Conservation (phyloP, 2,113 vertebrate species). For the Bubalus kerabau region DNA sequence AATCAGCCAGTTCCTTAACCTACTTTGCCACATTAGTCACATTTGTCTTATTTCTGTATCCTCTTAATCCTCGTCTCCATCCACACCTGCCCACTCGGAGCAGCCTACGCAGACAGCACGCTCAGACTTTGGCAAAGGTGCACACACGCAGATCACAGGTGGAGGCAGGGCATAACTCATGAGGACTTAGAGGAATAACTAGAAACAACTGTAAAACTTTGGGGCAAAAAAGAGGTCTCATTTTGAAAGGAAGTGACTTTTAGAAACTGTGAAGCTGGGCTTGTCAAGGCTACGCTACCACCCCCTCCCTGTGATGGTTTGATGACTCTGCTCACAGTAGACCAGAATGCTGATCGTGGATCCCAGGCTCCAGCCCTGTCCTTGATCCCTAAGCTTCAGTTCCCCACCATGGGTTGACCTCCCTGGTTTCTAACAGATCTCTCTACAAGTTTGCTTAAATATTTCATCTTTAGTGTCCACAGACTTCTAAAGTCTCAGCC, state of each 20-base stretch:
- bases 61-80: neutral
- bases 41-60: neutral
- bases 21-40: neutral
- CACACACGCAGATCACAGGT: neutral
- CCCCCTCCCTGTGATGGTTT: neutral
- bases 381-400: neutral
- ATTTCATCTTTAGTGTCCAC: neutral
- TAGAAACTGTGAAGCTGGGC: neutral
- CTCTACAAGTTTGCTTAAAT: neutral
- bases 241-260: neutral
- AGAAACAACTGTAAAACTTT: neutral
- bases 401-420: neutral
- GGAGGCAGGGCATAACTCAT: neutral
- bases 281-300: neutral
- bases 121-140: conserved; percentile 30
- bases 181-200: neutral
- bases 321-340: neutral
- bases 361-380: neutral
- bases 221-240: neutral
- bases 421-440: neutral
- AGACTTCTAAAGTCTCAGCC: neutral
- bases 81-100: neutral
- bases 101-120: neutral
- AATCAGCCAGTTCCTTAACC: neutral
- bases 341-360: neutral